Percentiles rank a stretch among this genome's conserved stretches.
phyloP scores from a whole-genome alignment of 2,113 vertebrate species.

The Notothenia rossii region DNA sequence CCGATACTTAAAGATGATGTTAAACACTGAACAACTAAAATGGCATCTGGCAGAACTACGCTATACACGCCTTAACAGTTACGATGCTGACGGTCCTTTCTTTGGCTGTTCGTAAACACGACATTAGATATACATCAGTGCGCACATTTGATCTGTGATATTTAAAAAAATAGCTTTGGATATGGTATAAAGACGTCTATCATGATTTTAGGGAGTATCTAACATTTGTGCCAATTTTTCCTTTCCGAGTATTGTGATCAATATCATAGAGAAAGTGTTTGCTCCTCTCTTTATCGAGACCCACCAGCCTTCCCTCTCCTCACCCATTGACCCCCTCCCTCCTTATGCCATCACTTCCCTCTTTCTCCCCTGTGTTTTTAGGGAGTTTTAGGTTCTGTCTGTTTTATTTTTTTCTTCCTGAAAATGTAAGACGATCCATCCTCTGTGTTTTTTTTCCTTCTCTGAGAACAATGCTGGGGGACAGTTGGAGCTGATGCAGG shows the following conservation, averaged over 20 bases:
- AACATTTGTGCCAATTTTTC: neutral
- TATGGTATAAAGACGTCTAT: neutral
- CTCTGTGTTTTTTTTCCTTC: constrained; percentile 47
- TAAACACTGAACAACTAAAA: too few species aligned
- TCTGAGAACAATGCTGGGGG: constrained; percentile 70
- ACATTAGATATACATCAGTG: too few species aligned
- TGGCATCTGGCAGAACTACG: too few species aligned
- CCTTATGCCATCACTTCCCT: constrained; percentile 38
- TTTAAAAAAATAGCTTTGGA: neutral
- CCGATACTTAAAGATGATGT: too few species aligned
- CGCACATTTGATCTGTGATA: neutral
- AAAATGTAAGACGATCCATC: constrained; percentile 81
- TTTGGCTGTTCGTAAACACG: too few species aligned
- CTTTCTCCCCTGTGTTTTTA: constrained; percentile 68
- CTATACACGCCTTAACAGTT: too few species aligned
- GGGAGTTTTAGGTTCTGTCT: constrained; percentile 77
- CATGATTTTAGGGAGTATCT: neutral
- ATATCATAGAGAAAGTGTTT: constrained; percentile 6
- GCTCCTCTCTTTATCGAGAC: neutral
- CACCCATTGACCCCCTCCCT: constrained; percentile 11
- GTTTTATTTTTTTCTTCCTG: constrained; percentile 73
- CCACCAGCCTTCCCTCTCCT: neutral
- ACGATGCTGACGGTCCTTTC: too few species aligned
- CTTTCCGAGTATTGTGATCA: constrained; percentile 4
- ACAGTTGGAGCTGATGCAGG: constrained; percentile 46